Base-by-base conservation (phyloP, 1,140 invertebrate species). In the Chironomus tepperi region DNA sequence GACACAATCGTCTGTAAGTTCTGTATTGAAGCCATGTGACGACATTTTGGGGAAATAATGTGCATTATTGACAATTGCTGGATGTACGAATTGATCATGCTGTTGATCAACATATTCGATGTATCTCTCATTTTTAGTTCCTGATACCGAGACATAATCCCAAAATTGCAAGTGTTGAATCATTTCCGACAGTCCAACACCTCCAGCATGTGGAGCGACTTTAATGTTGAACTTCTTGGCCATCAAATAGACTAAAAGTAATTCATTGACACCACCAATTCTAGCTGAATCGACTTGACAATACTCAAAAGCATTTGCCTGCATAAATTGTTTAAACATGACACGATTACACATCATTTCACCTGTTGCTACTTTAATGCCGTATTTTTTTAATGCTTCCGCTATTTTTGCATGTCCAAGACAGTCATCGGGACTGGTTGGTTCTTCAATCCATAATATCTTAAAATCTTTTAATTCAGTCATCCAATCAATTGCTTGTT, bases 261-360 rank as follows among this genome's bases (percentile, higher is more conserved):
- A 90, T 83, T 97, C 95, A 82, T 95, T 96, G 16, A 97, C 85
- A 1, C 95, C 93, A 0, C 93, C 95, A 34, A 97, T 86, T 75
- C 95, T 86, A 57, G 92, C 93, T 0, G 92, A 88, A 84, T 97
- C 95, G 73, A 97, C 93, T 83, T 97, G 95, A 82, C 94, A 97
- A 82, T 87, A 96, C 79, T 95, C 87, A 78, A 97, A 86, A 1
- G 90, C 93, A 16, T 87, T 86, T 0, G 88, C 84, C 82, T 93
- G 90, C 10, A 97, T 80, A 76, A 97, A 90, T 84, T 97, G 95
- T 80, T 97, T 97, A 84, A 97, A 97, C 83, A 97, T 91, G 0
- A 97, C 89, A 75, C 94, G 84, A 83, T 97, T 97, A 6, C 91
- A 91, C 80, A 93, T 96, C 88, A 94, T 92, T 84, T 97, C 95